Percentiles rank a stretch among this genome's conserved stretches.
These are phyloP conservation scores for Heterochromis multidens DNA, from an alignment of 2,113 vertebrate genomes.

Conservation along the genomic window DNA sequence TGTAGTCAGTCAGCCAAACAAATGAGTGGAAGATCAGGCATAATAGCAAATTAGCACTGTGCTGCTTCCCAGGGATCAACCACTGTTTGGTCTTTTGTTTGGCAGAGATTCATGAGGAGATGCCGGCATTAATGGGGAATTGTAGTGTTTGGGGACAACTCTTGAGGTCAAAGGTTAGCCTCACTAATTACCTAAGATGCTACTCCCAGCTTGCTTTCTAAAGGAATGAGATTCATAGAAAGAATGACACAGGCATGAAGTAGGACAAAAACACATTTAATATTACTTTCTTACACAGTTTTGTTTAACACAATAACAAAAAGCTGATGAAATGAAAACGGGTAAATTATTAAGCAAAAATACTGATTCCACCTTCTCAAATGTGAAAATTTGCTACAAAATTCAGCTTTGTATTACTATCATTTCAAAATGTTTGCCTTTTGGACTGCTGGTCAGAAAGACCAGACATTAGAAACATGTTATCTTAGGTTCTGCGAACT, in stretches of 20 bases:
- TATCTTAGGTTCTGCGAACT: neutral
- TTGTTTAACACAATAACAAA: neutral
- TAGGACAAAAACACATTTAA: neutral
- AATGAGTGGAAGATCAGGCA: constrained; percentile 41
- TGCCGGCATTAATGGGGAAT: neutral
- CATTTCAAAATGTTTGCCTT: neutral
- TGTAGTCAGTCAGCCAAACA: constrained; percentile 55
- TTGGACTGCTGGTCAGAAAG: neutral
- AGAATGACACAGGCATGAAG: neutral
- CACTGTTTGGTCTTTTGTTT: constrained; percentile 35
- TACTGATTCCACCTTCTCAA: neutral
- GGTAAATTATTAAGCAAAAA: neutral
- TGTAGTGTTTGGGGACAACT: constrained; percentile 8
- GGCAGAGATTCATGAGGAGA: constrained; percentile 32
- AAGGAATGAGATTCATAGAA: neutral
- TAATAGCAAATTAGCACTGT: constrained; percentile 54
- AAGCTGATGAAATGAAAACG: neutral
- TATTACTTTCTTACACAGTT: neutral
- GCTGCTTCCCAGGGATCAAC: constrained; percentile 30
- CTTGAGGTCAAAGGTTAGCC: constrained; percentile 42
- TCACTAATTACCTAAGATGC: constrained; percentile 57
- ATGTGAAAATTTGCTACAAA: neutral
- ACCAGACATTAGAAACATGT: neutral
- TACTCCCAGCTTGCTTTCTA: constrained; percentile 1
- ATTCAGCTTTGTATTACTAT: neutral